These are phyloP conservation scores for Drosophila micromelanica DNA, from an alignment of 1,140 invertebrate genomes.

Conservation along the genomic window DNA sequence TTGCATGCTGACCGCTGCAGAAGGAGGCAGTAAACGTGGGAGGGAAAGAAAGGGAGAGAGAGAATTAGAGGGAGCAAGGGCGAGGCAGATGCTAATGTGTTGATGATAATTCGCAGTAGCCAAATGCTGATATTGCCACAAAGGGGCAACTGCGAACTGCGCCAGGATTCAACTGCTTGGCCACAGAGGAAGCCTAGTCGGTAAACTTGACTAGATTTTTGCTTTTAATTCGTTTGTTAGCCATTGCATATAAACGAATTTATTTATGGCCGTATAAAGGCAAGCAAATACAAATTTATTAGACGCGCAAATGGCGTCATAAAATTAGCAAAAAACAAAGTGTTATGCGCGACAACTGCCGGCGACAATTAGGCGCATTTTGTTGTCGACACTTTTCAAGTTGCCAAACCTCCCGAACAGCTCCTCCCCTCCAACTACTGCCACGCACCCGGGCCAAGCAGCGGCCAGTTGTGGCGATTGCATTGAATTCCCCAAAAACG, in stretches of 20 bases:
- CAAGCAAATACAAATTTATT: constrained; percentile 46
- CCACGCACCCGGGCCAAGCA: constrained; percentile 25
- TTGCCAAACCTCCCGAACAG: not conserved
- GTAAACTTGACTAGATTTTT: constrained; percentile 30
- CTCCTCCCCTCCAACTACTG: not conserved
- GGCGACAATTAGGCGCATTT: constrained; percentile 79
- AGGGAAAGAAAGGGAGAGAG: constrained; percentile 4
- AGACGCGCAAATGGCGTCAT: constrained; percentile 47
- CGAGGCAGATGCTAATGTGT: constrained; percentile 37
- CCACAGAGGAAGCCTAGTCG: not conserved
- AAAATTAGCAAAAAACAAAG: constrained; percentile 80
- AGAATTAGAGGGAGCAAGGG: not conserved
- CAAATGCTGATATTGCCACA: constrained; percentile 2
- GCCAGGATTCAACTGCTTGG: too few species aligned
- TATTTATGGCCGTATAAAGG: constrained; percentile 33
- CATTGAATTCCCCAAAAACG: constrained; percentile 66
- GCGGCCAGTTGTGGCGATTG: constrained; percentile 54
- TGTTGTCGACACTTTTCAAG: constrained; percentile 60
- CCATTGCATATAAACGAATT: constrained; percentile 12
- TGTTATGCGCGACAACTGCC: constrained; percentile 75
- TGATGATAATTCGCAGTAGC: constrained; percentile 39
- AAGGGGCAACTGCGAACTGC: constrained; percentile 25
- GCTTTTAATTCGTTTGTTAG: constrained; percentile 14
- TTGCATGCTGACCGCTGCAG: constrained; percentile 35
- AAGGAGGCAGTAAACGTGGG: constrained; percentile 20